Evolutionary conservation across 2,113 vertebrate species (phyloP).

Genomic region (Acrocephalus arundinaceus): DNA sequence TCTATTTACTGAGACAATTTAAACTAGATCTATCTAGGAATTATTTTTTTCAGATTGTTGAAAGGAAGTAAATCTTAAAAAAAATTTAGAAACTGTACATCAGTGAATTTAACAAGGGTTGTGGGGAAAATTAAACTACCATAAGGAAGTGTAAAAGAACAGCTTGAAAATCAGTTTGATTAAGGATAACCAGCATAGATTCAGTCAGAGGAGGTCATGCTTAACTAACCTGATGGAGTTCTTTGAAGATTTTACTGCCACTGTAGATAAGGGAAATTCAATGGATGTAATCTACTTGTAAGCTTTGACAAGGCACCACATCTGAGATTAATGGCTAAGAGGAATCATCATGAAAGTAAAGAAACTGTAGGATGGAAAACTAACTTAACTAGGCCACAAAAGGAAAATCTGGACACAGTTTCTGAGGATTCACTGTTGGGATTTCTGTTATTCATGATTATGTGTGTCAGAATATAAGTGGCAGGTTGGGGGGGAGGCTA

Average conservation of each 20-base stretch:
- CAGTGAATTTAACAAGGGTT: conserved; percentile 7
- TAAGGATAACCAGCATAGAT: conserved; percentile 31
- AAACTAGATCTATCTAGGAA: neutral
- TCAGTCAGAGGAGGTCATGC: conserved; percentile 15
- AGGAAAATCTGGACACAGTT: neutral
- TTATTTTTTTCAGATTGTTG: neutral
- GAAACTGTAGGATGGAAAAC: neutral
- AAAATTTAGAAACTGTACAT: neutral
- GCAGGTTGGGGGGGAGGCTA: too few species aligned
- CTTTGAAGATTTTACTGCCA: conserved; percentile 35
- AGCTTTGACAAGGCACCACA: neutral
- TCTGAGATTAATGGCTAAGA: neutral
- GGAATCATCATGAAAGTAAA: conserved; percentile 3
- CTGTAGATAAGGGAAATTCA: conserved; percentile 21
- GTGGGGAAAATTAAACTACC: conserved; percentile 3
- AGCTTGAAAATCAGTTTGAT: conserved; percentile 62
- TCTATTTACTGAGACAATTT: neutral
- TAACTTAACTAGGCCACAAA: conserved; percentile 8
- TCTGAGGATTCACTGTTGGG: neutral
- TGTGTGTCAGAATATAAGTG: neutral
- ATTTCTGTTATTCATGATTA: neutral
- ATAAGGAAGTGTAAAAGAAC: conserved; percentile 44
- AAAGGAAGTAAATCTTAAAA: neutral
- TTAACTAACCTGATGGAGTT: conserved; percentile 33
- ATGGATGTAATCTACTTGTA: neutral